Base-by-base conservation (phyloP, 1,140 invertebrate species). In the Drosophila subpulchrella region DNA sequence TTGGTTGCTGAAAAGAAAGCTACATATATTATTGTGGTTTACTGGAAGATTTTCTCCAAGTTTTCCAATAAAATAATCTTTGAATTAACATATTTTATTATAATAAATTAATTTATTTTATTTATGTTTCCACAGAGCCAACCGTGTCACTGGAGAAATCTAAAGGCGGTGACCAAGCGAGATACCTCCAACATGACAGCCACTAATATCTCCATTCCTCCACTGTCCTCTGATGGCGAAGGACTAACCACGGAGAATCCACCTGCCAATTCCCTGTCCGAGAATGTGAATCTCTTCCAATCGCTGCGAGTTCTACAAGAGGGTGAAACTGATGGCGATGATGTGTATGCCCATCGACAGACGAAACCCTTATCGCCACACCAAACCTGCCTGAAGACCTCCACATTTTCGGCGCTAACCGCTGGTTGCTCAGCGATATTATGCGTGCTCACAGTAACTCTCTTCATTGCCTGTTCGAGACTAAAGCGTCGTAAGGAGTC, bases 91-190 rank as follows among this genome's bases (percentile, higher is more conserved):
- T 7, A 41, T 20, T 10, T 0, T 11, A 20, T 10, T 20, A 20
- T 20, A 20, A 20, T 4, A 1, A 0, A 11, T 17, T 4, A 10
- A 10, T 6, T 0, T 46, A 10, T 10, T 10, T 15, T 17, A 24
- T 11, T 17, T 20, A 11, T 0, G 27, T 44, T 30, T 34, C 50
- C 11, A 17, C 92, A 98, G 97, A 97, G 96, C 72, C 97, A 98
- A 93, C 96, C 97, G 5, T 98, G 97, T 90, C 97, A 98, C 91
- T 98, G 97, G 97, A 94, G 97, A 70, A 98, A 97, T 81, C 95
- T 97, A 56, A 97, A 97, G 90, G 95, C 94, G 57, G 94, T 97
- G 15, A 93, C 94, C 6, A 96, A 96, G 82, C 94, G 96, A 62
- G 95, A 93, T 70, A 92, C 91, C 72, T 93, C 79, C 65, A 93